Evolutionary conservation across 1,140 invertebrate species (phyloP), one percentile per base, ranked within the genome.

Genomic region (Branchinecta lindahli): DNA sequence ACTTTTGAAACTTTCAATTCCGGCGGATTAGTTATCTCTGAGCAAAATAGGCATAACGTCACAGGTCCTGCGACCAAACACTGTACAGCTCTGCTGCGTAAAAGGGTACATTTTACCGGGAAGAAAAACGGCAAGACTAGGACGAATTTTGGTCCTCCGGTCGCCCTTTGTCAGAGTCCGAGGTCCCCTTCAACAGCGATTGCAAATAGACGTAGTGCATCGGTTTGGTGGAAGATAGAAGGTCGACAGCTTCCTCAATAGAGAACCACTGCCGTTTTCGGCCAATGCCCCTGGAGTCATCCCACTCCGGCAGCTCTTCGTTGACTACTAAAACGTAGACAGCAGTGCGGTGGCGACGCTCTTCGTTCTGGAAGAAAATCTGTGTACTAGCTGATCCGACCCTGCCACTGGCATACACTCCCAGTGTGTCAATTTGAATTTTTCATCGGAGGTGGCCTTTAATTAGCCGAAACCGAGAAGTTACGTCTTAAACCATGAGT

Each of bases 271-370:
- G 90, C 72, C 92, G 82, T 78, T 91, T 90, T 67, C 92, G 86
- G 66, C 91, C 81, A 80, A 93, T 92, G 74, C 85, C 85, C 75
- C 87, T 85, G 21, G 91, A 91, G 79, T 96, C 93, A 80, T 95
- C 92, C 92, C 92, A 96, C 78, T 95, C 92, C 44, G 91, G 87
- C 74, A 94, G 80, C 79, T 94, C 90, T 80, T 96, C 87, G 8
- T 89, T 92, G 20, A 95, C 92, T 73, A 86, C 85, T 85, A 96
- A 87, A 71, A 95, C 90, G 82, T 91, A 96, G 67, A 96, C 91
- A 78, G 91, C 88, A 33, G 93, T 96, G 74, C 92, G 84, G 81
- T 94, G 91, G 81, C 91, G 92, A 75, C 94, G 87, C 78, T 95
- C 92, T 68, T 85, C 83, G 79, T 94, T 95, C 92, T 93, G 81